phyloP scores from a whole-genome alignment of 2,888 invertebrate genomes.

The Empis stercorea region DNA sequence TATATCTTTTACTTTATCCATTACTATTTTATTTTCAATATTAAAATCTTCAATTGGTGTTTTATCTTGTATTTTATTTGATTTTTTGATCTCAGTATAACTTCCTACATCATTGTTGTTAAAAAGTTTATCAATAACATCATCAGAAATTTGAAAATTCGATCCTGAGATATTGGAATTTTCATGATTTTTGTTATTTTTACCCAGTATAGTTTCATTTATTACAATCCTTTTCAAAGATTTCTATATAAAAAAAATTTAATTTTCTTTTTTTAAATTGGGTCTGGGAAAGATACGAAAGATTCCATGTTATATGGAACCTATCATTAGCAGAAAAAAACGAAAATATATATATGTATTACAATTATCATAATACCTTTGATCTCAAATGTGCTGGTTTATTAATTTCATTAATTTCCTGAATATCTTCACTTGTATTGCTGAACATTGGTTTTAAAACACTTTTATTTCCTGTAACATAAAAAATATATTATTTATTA shows the following conservation, averaged over 20 bases:
- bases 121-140: conserved; percentile 33
- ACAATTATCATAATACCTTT: conserved; percentile 15
- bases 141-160: conserved; percentile 29
- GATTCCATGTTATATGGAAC: too few species aligned
- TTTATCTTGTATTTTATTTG: conserved; percentile 1
- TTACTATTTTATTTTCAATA: conserved; percentile 2
- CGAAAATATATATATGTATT: too few species aligned
- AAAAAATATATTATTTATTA: too few species aligned
- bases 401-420: conserved; percentile 25
- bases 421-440: conserved; percentile 14
- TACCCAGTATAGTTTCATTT: conserved; percentile 26
- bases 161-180: conserved; percentile 12
- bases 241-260: conserved; percentile 10
- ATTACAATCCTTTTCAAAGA: conserved; percentile 24
- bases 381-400: conserved; percentile 30
- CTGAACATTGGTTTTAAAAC: conserved; percentile 8
- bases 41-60: not conserved
- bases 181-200: conserved; percentile 19
- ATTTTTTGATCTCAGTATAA: conserved; percentile 26
- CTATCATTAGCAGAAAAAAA: too few species aligned
- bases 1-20: not conserved
- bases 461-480: not conserved
- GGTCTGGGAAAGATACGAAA: too few species aligned
- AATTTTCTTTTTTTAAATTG: not conserved
- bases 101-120: conserved; percentile 28